Evolutionary conservation across 2,113 vertebrate species (phyloP), one percentile per base, ranked within the genome.

Genomic region (Ciconia stormi): DNA sequence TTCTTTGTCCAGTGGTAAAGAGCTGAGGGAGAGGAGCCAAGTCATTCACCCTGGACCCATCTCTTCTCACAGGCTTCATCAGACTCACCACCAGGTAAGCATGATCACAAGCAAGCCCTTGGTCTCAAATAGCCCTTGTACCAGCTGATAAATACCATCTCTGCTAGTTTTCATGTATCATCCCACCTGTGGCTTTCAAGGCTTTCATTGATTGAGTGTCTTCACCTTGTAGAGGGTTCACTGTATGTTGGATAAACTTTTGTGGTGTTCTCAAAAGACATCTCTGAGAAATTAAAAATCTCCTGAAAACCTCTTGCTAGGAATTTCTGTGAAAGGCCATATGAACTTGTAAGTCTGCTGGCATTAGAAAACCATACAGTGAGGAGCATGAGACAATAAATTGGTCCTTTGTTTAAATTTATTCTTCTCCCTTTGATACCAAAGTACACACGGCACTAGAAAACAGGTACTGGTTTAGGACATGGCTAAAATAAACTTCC

Each of bases 31-130:
- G 10, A 47, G 6, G 22, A 72, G 21, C 11, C 19, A 30, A 58
- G 6, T 10, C 7, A 17, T 27, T 62, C 36, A 19, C 56, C 23
- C 27, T 13, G 38, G 14, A 46, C 10, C 7, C 11, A 1, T 25
- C 10, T 18, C 47, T 67, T 46, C 32, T 25, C 15, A 12, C 4
- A 16, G 19, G 11, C 26, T 56, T 44, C 23, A 46, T 32, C 30
- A 89, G 16, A 44, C 29, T 34, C n/a, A 26, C 6, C 14, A 13
- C 0, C 9, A 47, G 4, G 2, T 26, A 4, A 67, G 9, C 14
- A 5, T 4, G 0, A 10, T 29, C 26, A 30, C 2, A 50, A 9
- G 3, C 11, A 27, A 77, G 4, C 13, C 18, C 13, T 50, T 8
- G 2, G 40, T 86, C 71, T 61, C 36, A 47, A 73, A 56, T 3